Conservation (phyloP, 2,113 vertebrate species). For the Aegotheles bennettii region DNA sequence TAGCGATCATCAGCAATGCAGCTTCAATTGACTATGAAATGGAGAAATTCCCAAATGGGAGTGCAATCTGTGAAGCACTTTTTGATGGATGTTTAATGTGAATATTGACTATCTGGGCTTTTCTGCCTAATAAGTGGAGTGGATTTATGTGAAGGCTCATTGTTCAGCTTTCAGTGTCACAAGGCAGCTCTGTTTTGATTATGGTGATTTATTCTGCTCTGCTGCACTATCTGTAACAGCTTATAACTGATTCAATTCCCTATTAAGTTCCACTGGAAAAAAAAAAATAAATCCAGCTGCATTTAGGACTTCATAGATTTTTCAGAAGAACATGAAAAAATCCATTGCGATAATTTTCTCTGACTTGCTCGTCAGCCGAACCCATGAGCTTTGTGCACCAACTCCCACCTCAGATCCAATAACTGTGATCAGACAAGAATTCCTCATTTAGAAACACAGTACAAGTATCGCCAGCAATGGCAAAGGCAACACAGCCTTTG, state of each 20-base stretch:
- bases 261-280: not conserved
- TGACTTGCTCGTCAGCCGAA: not conserved
- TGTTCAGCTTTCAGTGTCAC: constrained; percentile 37
- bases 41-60: constrained; percentile 27
- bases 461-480: accelerated
- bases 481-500: not conserved
- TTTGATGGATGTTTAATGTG: constrained; percentile 54
- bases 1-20: not conserved
- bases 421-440: not conserved
- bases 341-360: not conserved
- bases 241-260: not conserved
- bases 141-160: constrained; percentile 47
- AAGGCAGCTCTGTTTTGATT: constrained; percentile 51
- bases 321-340: not conserved
- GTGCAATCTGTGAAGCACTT: constrained; percentile 11
- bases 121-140: constrained; percentile 26
- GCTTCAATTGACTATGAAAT: constrained; percentile 14
- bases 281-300: not conserved
- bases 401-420: not conserved
- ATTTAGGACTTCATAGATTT: not conserved
- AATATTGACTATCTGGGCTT: constrained; percentile 47
- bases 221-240: constrained; percentile 1
- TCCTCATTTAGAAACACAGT: not conserved
- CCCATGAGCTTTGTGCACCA: not conserved
- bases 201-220: constrained; percentile 58